Evolutionary conservation across 23 tunicate species (phyloP), one percentile per base, ranked within the genome.

Genomic region (Styela plicata): DNA sequence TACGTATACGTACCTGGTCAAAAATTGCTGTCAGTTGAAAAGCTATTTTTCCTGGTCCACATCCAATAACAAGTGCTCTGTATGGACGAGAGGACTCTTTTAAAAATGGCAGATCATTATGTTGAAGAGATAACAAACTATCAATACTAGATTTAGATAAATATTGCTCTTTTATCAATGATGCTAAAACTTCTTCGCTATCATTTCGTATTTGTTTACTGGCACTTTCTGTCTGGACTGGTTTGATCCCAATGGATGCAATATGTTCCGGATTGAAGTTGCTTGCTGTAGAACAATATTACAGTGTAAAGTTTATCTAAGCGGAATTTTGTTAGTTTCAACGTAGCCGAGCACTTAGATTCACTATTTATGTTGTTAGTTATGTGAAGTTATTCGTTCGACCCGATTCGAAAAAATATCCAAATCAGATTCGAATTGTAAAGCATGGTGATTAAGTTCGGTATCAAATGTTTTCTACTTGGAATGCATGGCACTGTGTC

Each of bases 11-110:
- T 70, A 92, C 97, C 88, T 87, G 65, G 57, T 75, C 78, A 74
- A 57, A 92, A 24, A 80, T 63, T 5, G 70, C 34, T 1, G 89
- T 67, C 64, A 92, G 75, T 66, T 92, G 88, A 84, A 92, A 92
- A 28, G 89, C 87, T 20, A 92, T 65, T 22, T 74, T 70, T 52
- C 97, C 97, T 19, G 87, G 70, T 32, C 89, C 91, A 69, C 97
- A 92, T 32, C 97, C 97, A 36, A 92, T 80, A 83, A 92, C 82
- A 23, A 92, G 74, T 24, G 85, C 88, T n/a, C 87, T 79, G 34
- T 82, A 78, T 19, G 86, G 30, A 10, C 16, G 30, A 25, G 31
- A 26, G 7, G 71, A 26, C 2, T 33, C 77, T 18, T 7, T 33
- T 71, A 28, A 13, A 44, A 44, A 44, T 5, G 57, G 57, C 57